Evolutionary conservation across 1,140 invertebrate genomes (phyloP).

Genomic region (Drosophila aff.): DNA sequence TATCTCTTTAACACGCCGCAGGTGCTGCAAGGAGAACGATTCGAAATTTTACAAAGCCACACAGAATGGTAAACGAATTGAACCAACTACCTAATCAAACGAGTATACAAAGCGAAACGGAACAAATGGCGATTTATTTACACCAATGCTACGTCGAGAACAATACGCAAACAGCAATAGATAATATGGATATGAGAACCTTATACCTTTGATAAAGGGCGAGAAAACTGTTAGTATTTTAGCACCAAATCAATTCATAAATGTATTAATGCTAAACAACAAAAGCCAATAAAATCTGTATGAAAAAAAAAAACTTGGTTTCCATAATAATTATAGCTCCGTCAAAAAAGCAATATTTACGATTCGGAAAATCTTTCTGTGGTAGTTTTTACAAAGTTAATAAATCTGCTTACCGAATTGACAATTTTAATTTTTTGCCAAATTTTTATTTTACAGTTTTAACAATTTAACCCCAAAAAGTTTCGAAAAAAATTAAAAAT

Average conservation of each 20-base stretch:
- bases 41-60: conserved; percentile 72
- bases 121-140: conserved; percentile 69
- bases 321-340: too few relatives aligned
- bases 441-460: too few relatives aligned
- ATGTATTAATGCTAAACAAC: conserved; percentile 67
- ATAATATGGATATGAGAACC: conserved; percentile 5
- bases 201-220: conserved; percentile 17
- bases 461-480: too few relatives aligned
- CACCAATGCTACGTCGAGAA: conserved; percentile 41
- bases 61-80: conserved; percentile 38
- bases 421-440: too few relatives aligned
- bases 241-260: conserved; percentile 80
- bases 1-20: conserved; percentile 40
- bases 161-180: conserved; percentile 39
- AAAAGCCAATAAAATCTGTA: conserved; percentile 48
- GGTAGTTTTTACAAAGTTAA: too few relatives aligned
- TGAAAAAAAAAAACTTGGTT: neutral
- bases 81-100: conserved; percentile 75
- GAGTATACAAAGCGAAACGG: conserved; percentile 66
- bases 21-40: conserved; percentile 68
- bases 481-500: too few relatives aligned
- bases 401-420: too few relatives aligned
- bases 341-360: too few relatives aligned
- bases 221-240: conserved; percentile 81
- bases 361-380: too few relatives aligned